Conservation (phyloP, 2,888 invertebrate species). For the Cyclophora albipunctata region DNA sequence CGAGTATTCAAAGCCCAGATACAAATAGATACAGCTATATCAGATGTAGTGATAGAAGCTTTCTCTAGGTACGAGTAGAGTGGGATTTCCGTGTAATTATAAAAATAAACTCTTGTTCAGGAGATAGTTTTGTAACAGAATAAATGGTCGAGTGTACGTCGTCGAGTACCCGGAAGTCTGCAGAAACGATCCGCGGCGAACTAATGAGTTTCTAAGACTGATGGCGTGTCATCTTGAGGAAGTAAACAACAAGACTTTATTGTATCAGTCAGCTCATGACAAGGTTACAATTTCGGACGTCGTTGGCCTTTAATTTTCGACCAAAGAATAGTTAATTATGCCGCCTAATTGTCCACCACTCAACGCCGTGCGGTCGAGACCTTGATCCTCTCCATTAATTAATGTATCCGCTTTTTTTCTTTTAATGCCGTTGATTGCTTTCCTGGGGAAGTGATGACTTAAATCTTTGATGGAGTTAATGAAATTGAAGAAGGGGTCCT, state of each 20-base stretch:
- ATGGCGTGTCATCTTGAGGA: slow-evolving; percentile 34
- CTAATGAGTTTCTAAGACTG: slow-evolving; percentile 45
- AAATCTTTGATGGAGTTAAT: slow-evolving; percentile 49
- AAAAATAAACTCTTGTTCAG: too few species aligned
- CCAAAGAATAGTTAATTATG: slow-evolving; percentile 28
- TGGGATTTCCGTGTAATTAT: too few species aligned
- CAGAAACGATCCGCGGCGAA: slow-evolving; percentile 34
- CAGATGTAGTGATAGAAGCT: too few species aligned
- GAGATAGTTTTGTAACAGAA: too few species aligned
- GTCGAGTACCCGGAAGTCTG: slow-evolving; percentile 46
- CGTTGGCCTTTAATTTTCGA: slow-evolving; percentile 20
- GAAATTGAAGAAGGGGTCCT: neutral
- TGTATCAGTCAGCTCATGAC: slow-evolving; percentile 20
- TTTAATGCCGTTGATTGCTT: slow-evolving; percentile 54
- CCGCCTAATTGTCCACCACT: slow-evolving; percentile 41
- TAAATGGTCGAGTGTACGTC: slow-evolving; percentile 5
- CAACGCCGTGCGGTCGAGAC: slow-evolving; percentile 47
- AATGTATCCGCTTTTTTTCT: slow-evolving; percentile 69
- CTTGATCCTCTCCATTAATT: slow-evolving; percentile 63
- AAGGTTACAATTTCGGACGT: slow-evolving; percentile 28
- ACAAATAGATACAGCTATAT: too few species aligned
- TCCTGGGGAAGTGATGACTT: slow-evolving; percentile 51
- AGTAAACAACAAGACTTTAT: slow-evolving; percentile 27
- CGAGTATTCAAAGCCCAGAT: too few species aligned
- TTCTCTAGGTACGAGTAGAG: too few species aligned